Evolutionary conservation across 2,113 vertebrate genomes (phyloP).

Genomic region (Craseonycteris thonglongyai): DNA sequence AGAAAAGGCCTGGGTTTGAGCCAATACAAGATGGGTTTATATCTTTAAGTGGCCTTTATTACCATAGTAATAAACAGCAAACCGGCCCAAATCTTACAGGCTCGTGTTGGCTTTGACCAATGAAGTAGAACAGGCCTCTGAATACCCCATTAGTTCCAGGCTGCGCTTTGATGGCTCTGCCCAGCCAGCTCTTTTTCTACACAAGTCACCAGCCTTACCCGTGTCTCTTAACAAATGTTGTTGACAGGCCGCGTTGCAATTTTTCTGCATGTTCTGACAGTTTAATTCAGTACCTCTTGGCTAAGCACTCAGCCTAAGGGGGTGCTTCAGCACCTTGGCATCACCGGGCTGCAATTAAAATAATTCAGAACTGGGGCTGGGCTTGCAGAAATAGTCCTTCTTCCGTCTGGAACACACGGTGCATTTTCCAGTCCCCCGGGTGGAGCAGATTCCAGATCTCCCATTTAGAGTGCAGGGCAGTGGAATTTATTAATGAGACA

Average conservation of each 20-base stretch:
- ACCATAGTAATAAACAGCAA: slow-evolving; percentile 83
- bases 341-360: slow-evolving; percentile 91
- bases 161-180: slow-evolving; percentile 83
- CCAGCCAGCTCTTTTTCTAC: slow-evolving; percentile 81
- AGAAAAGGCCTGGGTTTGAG: slow-evolving; percentile 42
- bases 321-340: slow-evolving; percentile 84
- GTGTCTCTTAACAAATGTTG: slow-evolving; percentile 84
- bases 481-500: slow-evolving; percentile 55
- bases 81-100: slow-evolving; percentile 82
- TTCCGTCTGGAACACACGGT: slow-evolving; percentile 70
- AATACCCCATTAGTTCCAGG: slow-evolving; percentile 88
- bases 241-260: slow-evolving; percentile 84
- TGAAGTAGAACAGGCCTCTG: slow-evolving; percentile 86
- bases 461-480: slow-evolving; percentile 59
- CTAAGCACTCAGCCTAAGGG: slow-evolving; percentile 83
- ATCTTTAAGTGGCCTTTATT: slow-evolving; percentile 82
- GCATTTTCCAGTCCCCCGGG: slow-evolving; percentile 69
- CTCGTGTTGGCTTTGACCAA: slow-evolving; percentile 87
- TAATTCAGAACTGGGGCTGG: slow-evolving; percentile 90
- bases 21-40: slow-evolving; percentile 71
- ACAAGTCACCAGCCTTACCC: slow-evolving; percentile 82
- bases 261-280: slow-evolving; percentile 87
- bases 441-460: slow-evolving; percentile 62
- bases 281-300: slow-evolving; percentile 87
- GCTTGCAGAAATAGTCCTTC: slow-evolving; percentile 76